Percentiles rank a stretch among this genome's conserved stretches.
Evolutionary conservation across 1,140 invertebrate genomes (phyloP).

Genomic region (Orius insidiosus): DNA sequence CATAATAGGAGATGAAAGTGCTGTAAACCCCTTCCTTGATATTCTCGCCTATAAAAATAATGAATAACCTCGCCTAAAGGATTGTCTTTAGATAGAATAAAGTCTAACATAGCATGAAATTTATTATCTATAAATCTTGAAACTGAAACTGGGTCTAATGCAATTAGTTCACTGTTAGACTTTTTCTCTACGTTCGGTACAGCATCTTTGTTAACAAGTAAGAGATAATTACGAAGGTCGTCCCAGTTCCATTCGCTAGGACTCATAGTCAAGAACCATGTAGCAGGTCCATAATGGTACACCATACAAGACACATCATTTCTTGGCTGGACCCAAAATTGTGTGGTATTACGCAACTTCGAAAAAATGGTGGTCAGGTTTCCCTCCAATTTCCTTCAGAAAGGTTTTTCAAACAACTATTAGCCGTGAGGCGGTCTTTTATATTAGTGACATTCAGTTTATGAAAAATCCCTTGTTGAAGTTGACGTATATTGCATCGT

Average conservation of each 20-base stretch:
- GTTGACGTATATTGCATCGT: no score
- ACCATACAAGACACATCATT: conserved; percentile 19
- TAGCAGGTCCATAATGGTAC: conserved; percentile 16
- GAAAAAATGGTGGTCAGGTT: conserved; percentile 19
- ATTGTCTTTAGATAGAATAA: conserved; percentile 17
- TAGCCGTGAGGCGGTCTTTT: no score
- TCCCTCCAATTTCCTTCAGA: conserved; percentile 13
- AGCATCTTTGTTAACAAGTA: conserved; percentile 13
- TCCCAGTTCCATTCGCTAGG: conserved; percentile 14
- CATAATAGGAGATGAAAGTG: conserved; percentile 20
- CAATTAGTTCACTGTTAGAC: conserved; percentile 18
- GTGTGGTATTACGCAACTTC: conserved; percentile 17
- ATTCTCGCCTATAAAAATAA: conserved; percentile 20
- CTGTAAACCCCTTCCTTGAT: conserved; percentile 17
- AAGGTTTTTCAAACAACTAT: no score
- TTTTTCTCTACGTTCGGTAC: conserved; percentile 11
- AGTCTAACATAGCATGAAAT: conserved; percentile 20
- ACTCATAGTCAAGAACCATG: conserved; percentile 16
- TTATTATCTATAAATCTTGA: conserved; percentile 19
- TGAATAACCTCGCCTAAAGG: conserved; percentile 20
- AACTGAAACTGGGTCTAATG: conserved; percentile 19
- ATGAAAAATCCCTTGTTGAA: no score
- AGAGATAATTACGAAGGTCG: conserved; percentile 17
- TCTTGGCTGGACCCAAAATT: conserved; percentile 17
- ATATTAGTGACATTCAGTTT: no score